A percentile compares a stretch with the other conserved stretches of the same genome.
These are phyloP conservation scores for Ammodytes marinus DNA, from an alignment of 2,113 vertebrate genomes.

Conservation along the genomic window DNA sequence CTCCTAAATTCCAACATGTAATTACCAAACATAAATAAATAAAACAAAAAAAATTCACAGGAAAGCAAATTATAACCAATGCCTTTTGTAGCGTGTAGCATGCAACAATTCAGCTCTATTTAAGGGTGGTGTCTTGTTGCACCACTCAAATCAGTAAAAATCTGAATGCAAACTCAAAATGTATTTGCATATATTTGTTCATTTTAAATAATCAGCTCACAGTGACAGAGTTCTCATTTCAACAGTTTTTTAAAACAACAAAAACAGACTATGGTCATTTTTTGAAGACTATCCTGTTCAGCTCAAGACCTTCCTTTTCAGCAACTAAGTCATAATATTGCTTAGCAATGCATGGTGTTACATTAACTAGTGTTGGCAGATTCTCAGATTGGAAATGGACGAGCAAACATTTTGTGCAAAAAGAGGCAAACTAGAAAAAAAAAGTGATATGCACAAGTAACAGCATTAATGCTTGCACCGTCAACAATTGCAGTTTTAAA, in stretches of 20 bases:
- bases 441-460: neutral
- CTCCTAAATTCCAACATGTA: conserved; percentile 1
- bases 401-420: conserved; percentile 85
- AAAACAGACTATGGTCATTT: conserved; percentile 90
- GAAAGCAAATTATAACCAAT: conserved; percentile 26
- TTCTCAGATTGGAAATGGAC: conserved; percentile 79
- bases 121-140: conserved; percentile 24
- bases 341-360: conserved; percentile 88
- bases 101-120: conserved; percentile 54
- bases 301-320: neutral
- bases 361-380: conserved; percentile 82
- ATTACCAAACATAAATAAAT: conserved; percentile 26
- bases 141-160: conserved; percentile 26
- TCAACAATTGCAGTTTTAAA: conserved; percentile 26
- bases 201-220: conserved; percentile 89
- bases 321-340: conserved; percentile 88
- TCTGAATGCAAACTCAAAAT: conserved; percentile 80
- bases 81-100: conserved; percentile 39
- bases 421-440: conserved; percentile 78
- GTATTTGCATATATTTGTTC: conserved; percentile 95
- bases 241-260: conserved; percentile 90
- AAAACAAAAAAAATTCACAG: conserved; percentile 29
- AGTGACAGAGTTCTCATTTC: conserved; percentile 90
- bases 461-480: conserved; percentile 21
- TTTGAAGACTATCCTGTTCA: conserved; percentile 62